phyloP scores from a whole-genome alignment of 2,888 invertebrate genomes.

The Yponomeuta evonymella region DNA sequence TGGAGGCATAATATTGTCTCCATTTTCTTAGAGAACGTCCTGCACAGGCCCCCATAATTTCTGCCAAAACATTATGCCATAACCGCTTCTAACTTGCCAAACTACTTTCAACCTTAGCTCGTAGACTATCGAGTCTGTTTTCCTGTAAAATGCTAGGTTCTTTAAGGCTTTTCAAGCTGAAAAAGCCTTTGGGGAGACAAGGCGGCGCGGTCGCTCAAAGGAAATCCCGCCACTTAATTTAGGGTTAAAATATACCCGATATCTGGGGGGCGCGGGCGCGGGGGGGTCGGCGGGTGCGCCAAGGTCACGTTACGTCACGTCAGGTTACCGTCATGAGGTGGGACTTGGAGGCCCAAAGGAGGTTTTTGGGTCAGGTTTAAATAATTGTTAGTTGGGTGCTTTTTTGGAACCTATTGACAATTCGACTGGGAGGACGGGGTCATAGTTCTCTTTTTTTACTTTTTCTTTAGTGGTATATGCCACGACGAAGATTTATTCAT shows the following conservation, averaged over 20 bases:
- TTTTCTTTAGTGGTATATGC: too few relatives aligned
- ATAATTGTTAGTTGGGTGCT: neutral
- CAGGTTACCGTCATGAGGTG: conserved; percentile 17
- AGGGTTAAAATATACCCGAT: conserved; percentile 59
- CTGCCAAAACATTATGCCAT: conserved; percentile 32
- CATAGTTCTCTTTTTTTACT: too few relatives aligned
- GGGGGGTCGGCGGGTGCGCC: conserved; percentile 27
- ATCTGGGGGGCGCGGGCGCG: conserved; percentile 25
- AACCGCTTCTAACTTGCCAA: neutral
- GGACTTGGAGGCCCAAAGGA: neutral
- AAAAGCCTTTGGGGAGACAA: conserved; percentile 38
- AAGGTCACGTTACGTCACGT: conserved; percentile 48
- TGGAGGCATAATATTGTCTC: conserved; percentile 63
- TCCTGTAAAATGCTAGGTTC: conserved; percentile 17
- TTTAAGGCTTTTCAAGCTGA: conserved; percentile 30
- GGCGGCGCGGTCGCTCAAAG: conserved; percentile 54
- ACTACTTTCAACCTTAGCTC: conserved; percentile 19
- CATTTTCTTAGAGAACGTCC: conserved; percentile 67
- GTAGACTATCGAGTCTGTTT: conserved; percentile 1
- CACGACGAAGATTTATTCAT: too few relatives aligned
- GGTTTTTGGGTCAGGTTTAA: neutral
- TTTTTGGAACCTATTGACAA: neutral
- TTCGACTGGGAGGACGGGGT: too few relatives aligned
- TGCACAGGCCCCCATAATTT: conserved; percentile 46
- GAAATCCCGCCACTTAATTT: conserved; percentile 56